A percentile compares a stretch with the other conserved stretches of the same genome.
These are phyloP conservation scores for Fregetta grallaria DNA, from an alignment of 2,113 vertebrate genomes.

Conservation along the genomic window DNA sequence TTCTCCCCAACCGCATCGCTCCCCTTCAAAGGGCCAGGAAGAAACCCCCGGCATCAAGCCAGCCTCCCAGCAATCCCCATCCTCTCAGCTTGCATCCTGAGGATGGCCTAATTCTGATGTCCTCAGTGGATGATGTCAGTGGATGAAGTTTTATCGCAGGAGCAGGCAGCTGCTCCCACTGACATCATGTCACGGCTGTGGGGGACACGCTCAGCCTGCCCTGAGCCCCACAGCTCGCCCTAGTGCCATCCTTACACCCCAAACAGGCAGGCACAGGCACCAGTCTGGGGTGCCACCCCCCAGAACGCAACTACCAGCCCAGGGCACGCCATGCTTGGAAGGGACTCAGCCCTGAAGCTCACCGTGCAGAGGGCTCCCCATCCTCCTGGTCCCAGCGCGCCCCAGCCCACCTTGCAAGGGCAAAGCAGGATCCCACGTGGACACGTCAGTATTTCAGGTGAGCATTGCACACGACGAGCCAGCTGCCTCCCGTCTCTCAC, in stretches of 20 bases:
- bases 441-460: accelerated
- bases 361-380: accelerated
- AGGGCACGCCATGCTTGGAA: accelerated
- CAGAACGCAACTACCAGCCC: background rate
- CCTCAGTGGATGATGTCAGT: accelerated
- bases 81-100: background rate
- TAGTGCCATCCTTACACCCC: background rate
- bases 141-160: background rate
- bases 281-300: background rate
- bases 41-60: background rate
- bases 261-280: background rate
- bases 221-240: background rate
- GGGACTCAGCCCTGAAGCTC: accelerated
- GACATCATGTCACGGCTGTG: accelerated
- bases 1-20: background rate
- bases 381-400: background rate
- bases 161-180: background rate
- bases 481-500: background rate
- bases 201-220: background rate
- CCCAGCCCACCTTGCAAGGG: background rate
- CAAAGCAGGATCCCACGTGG: accelerated
- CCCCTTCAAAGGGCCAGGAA: background rate
- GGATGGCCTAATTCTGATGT: background rate
- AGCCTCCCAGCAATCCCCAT: background rate
- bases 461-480: accelerated